Base-by-base conservation (phyloP, 2,797 vertebrate species). In the Sorex maritimensis region DNA sequence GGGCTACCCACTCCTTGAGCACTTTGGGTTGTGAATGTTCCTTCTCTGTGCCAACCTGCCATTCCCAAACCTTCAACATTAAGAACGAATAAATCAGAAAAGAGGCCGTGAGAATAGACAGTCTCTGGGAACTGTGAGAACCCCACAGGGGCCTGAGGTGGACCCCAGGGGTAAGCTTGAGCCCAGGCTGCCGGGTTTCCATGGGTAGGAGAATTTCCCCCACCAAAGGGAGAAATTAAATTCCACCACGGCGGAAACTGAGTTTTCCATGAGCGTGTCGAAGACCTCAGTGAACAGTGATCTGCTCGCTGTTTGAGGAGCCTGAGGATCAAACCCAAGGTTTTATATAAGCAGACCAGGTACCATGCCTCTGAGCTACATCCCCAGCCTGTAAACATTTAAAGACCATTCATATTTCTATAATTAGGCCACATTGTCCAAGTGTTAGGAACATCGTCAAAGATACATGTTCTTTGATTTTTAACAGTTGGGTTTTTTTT, bases 391-490 rank as follows among this genome's bases (percentile, higher is more conserved):
- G 21, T 61, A 61, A 61, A 61, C 17, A 7, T 61, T 61, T 61
- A 61, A 61, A 61, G 15, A 61, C 21, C 58, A 61, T 61, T 61
- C 15, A 21, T 61, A 61, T 61, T 11, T 61, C 58, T 61, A 61
- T 21, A 61, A 61, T 61, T 19, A 68, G 28, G 21, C 28, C 83
- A 26, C 19, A 55, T 49, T 71, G 24, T 10, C 8, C 13, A 19
- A 61, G 58, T 38, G 46, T 52, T 46, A 12, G 0, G 11, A 73
- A 82, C 23, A 2, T 75, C 81, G 58, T 72, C 30, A 58, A 7
- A 90, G 26, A 26, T 75, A 52, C 3, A 61, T 21, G 72, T 84
- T 84, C 58, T 79, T 84, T 90, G 49, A 44, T 41, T 28, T 94
- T 58, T 44, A 34, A 49, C 24, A 67, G 28, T 55, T 38, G 5